phyloP scores from a whole-genome alignment of 2,888 invertebrate species.

The Scaptodrosophila latifasciaeformis region DNA sequence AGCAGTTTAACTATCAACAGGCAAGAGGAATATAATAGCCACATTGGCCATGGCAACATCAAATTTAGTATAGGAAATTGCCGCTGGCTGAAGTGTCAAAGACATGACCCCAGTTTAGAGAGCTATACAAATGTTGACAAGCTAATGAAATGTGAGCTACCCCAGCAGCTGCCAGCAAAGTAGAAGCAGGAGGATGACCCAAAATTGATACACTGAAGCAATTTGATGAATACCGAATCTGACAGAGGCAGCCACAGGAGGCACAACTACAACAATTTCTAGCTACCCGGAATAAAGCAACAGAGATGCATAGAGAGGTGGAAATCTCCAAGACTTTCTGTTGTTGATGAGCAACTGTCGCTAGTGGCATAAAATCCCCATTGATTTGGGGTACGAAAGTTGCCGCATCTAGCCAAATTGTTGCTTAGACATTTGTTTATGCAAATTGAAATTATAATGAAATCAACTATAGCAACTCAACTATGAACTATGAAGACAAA shows the following conservation, averaged over 20 bases:
- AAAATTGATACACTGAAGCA: constrained; percentile 56
- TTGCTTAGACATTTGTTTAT: constrained; percentile 63
- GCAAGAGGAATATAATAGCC: constrained; percentile 32
- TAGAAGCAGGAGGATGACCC: constrained; percentile 14
- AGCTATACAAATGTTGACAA: constrained; percentile 64
- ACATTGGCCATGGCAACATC: constrained; percentile 50
- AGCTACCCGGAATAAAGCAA: no score
- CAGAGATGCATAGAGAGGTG: no score
- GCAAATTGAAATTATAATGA: constrained; percentile 69
- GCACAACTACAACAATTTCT: no score
- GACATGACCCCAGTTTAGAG: constrained; percentile 43
- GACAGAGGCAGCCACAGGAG: constrained; percentile 4
- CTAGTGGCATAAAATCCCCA: constrained; percentile 48
- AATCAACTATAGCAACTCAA: constrained; percentile 52
- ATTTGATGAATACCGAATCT: constrained; percentile 25
- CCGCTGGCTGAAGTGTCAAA: constrained; percentile 66
- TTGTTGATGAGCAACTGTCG: constrained; percentile 15
- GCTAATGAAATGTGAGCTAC: constrained; percentile 67
- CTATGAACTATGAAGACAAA: neutral
- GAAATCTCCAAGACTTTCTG: no score
- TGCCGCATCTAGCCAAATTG: constrained; percentile 29
- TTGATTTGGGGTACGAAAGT: neutral
- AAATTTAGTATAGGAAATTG: constrained; percentile 39
- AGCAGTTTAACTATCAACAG: constrained; percentile 61
- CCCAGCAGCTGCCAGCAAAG: constrained; percentile 17